These are phyloP conservation scores for Brachyhypopomus gauderio DNA, from an alignment of 2,113 vertebrate species.

Conservation along the genomic window DNA sequence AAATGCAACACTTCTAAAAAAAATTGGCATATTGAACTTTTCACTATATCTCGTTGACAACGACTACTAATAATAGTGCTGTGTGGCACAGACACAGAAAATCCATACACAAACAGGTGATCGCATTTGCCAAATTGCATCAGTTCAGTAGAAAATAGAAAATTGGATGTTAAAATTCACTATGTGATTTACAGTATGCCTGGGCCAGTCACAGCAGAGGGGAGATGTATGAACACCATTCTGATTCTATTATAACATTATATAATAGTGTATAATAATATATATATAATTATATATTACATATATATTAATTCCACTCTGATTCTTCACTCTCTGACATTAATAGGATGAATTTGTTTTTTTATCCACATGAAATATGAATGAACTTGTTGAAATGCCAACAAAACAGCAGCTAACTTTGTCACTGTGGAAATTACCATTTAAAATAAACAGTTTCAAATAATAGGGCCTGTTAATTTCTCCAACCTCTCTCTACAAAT, in stretches of 20 bases:
- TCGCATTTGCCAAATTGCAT: constrained; percentile 24
- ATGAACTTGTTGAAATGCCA: constrained; percentile 71
- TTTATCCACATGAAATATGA: constrained; percentile 71
- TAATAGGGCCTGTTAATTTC: constrained; percentile 7
- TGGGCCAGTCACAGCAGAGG: constrained; percentile 62
- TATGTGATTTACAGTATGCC: constrained; percentile 66
- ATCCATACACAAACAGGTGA: constrained; percentile 23
- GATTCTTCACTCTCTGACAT: constrained; percentile 70
- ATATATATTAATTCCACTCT: too few relatives aligned
- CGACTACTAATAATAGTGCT: neutral
- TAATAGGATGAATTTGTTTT: constrained; percentile 72
- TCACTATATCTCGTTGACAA: constrained; percentile 5
- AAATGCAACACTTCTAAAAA: neutral
- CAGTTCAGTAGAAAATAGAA: constrained; percentile 13
- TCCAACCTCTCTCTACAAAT: constrained; percentile 2
- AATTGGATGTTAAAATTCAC: constrained; percentile 68
- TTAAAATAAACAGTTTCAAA: neutral
- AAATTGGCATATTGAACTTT: neutral
- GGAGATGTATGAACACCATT: constrained; percentile 66
- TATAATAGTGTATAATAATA: too few relatives aligned
- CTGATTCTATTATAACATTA: too few relatives aligned
- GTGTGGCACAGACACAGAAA: constrained; percentile 14
- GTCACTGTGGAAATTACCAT: constrained; percentile 51
- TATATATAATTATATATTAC: too few relatives aligned
- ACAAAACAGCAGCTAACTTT: constrained; percentile 67